Evolutionary conservation across 2,888 invertebrate genomes (phyloP).

Genomic region (Cecidostiba fungosa): DNA sequence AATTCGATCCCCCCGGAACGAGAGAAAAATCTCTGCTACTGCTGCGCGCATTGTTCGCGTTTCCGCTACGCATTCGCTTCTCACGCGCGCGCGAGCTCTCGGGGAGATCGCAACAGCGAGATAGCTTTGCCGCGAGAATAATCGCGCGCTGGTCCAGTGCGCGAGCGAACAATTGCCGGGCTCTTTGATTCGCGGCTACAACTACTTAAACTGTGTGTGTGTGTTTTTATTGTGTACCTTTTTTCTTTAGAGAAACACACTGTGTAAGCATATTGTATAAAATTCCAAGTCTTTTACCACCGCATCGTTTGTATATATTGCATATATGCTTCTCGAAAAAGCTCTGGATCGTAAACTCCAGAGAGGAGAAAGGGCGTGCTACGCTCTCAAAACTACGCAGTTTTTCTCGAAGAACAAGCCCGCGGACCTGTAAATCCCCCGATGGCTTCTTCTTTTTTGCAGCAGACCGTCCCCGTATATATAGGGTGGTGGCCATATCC

Average conservation of each 20-base stretch:
- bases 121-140: conserved; percentile 7
- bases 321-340: neutral
- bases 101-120: neutral
- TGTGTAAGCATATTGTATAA: no score
- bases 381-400: conserved; percentile 19
- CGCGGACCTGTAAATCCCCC: conserved; percentile 42
- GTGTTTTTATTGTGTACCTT: neutral
- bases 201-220: neutral
- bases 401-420: neutral
- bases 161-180: neutral
- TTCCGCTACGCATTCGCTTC: neutral
- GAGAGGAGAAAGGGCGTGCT: neutral
- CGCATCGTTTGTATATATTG: no score
- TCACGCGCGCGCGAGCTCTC: neutral
- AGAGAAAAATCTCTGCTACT: neutral
- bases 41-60: neutral
- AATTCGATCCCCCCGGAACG: neutral
- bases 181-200: neutral
- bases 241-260: neutral
- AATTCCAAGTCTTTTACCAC: no score
- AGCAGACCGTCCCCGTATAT: neutral
- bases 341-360: neutral
- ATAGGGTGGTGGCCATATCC: conserved; percentile 1
- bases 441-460: conserved; percentile 30
- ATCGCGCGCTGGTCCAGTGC: neutral